Evolutionary conservation across 2,888 invertebrate genomes (phyloP).

Genomic region (Chrysomela aeneicollis): DNA sequence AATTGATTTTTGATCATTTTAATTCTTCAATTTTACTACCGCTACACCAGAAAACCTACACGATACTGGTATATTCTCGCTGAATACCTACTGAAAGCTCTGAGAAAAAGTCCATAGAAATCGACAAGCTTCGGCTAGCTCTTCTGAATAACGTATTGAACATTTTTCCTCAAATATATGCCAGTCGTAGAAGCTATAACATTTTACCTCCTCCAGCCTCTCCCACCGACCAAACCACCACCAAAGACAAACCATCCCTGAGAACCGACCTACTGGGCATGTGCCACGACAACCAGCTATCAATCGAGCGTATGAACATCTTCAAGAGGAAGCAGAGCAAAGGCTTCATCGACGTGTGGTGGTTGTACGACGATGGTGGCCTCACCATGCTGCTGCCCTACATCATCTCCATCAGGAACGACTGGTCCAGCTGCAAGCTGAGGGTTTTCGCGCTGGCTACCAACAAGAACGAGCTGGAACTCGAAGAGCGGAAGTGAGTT

Average conservation of each 20-base stretch:
- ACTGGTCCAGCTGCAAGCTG: conserved; percentile 81
- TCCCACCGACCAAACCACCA: not conserved
- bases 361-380: conserved; percentile 94
- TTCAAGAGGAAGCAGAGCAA: conserved; percentile 81
- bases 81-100: too few species aligned
- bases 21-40: too few species aligned
- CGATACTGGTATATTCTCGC: too few species aligned
- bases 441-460: conserved; percentile 86
- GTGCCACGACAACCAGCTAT: conserved; percentile 13
- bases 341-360: conserved; percentile 93
- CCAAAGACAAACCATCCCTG: conserved; percentile 20
- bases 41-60: too few species aligned
- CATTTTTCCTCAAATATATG: too few species aligned
- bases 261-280: not conserved
- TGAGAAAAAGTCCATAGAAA: too few species aligned
- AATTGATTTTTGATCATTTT: too few species aligned
- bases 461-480: conserved; percentile 77
- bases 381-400: conserved; percentile 86
- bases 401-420: conserved; percentile 80
- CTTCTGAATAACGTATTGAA: too few species aligned
- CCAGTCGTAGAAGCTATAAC: too few species aligned
- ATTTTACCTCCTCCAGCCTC: not conserved
- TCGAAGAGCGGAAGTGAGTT: conserved; percentile 85
- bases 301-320: conserved; percentile 69
- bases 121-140: too few species aligned